phyloP scores from a whole-genome alignment of 2,113 vertebrate genomes.

The Lophura nycthemera region DNA sequence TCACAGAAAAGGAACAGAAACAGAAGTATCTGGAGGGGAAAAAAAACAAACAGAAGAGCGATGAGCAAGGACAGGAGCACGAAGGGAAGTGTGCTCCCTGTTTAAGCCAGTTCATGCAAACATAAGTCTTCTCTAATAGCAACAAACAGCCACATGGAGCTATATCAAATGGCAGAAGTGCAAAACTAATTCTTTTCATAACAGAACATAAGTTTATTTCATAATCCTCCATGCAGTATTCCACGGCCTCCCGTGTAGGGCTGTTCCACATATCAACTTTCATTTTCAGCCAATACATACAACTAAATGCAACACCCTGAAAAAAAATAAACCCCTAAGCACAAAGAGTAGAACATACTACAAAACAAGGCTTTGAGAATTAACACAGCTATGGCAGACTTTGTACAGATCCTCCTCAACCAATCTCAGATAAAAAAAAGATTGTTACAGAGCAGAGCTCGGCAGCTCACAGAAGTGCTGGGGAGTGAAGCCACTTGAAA shows the following conservation, averaged over 20 bases:
- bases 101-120: not conserved
- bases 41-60: not conserved
- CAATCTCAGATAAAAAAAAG: not conserved
- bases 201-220: not conserved
- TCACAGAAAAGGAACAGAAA: not conserved
- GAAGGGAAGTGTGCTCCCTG: not conserved
- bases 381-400: rapidly evolving
- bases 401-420: not conserved
- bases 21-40: not conserved
- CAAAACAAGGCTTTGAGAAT: not conserved
- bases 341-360: not conserved
- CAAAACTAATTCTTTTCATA: not conserved
- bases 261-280: not conserved
- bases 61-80: not conserved
- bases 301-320: not conserved
- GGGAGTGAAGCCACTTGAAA: not conserved
- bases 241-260: not conserved
- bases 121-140: not conserved
- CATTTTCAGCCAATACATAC: not conserved
- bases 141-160: not conserved
- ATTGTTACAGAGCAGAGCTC: not conserved
- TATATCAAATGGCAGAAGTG: not conserved
- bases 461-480: not conserved
- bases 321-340: not conserved
- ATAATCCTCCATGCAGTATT: not conserved